Conservation (phyloP, 2,113 vertebrate species). For the Vidua chalybeata region DNA sequence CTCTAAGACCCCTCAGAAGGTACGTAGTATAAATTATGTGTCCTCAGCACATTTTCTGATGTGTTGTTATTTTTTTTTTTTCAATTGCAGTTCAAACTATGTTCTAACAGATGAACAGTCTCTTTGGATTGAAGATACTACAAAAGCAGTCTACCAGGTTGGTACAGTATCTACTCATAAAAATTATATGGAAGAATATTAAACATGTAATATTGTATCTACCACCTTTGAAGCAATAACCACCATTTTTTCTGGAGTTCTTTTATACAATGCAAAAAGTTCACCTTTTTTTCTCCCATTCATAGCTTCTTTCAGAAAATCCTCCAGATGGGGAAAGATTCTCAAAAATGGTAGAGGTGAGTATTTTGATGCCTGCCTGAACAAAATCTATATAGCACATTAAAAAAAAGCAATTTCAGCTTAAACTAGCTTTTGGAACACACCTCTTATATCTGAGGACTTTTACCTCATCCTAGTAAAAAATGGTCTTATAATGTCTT, state of each 20-base stretch:
- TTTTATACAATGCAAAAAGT: neutral
- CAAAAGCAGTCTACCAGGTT: constrained; percentile 95
- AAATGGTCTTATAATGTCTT: neutral
- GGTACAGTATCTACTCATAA: constrained; percentile 49
- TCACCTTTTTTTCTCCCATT: constrained; percentile 15
- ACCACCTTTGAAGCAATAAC: neutral
- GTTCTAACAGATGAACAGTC: constrained; percentile 93
- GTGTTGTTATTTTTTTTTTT: neutral
- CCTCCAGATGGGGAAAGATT: constrained; percentile 95
- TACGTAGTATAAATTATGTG: neutral
- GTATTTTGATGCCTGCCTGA: neutral
- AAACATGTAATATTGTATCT: neutral
- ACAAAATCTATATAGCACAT: neutral
- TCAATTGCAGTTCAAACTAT: constrained; percentile 85
- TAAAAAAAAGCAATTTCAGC: neutral
- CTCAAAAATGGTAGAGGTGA: constrained; percentile 93
- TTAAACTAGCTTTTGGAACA: neutral
- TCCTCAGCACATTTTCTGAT: neutral
- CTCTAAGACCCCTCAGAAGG: neutral
- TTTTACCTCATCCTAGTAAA: neutral
- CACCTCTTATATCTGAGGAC: neutral
- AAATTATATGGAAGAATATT: neutral
- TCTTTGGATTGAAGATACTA: constrained; percentile 96
- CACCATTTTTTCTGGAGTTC: neutral
- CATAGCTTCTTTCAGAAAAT: constrained; percentile 92